Evolutionary conservation across 1,140 invertebrate species (phyloP), one percentile per base, ranked within the genome.

Genomic region (Colletes gigas): DNA sequence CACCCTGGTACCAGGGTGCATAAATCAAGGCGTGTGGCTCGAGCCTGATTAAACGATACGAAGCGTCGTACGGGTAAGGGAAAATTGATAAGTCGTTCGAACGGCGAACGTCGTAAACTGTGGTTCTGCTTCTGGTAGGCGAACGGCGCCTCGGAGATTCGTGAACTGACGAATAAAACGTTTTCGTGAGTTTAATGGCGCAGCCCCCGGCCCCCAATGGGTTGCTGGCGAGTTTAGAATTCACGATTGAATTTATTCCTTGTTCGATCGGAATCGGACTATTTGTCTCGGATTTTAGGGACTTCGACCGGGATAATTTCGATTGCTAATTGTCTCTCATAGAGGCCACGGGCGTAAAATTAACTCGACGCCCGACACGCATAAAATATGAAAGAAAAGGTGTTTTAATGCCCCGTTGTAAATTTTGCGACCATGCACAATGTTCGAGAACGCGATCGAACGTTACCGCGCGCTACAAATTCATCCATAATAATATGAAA

Each of bases 21-120:
- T 30, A 72, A 83, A 85, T 85, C 52, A 76, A 75, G 30, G 71
- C 77, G 71, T 71, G 21, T 41, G 65, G 30, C 65, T 39, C 60
- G 63, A 17, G 47, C 5, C n/a, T 60, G 80, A 79, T 86, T 85
- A 30, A 30, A 30, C 30, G 30, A 30, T 30, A 30, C 30, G 30
- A 30, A 30, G 30, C 30, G 30, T 30, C 30, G 30, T 30, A 30
- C 30, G 30, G 30, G 30, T 30, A 30, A 30, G 30, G 30, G 30
- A 30, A 30, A 30, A 30, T 30, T 30, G 30, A 30, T 30, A 30
- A 30, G 30, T 30, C 30, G 30, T 4, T 55, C 57, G 74, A 72
- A 39, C 60, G 21, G 6, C 21, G 14, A 9, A 14, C 30, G 30
- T 63, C 57, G 10, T 30, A n/a, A 82, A 74, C 50, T 21, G 41